Base-by-base conservation (phyloP, 2,888 invertebrate genomes). In the Rapana venosa region DNA sequence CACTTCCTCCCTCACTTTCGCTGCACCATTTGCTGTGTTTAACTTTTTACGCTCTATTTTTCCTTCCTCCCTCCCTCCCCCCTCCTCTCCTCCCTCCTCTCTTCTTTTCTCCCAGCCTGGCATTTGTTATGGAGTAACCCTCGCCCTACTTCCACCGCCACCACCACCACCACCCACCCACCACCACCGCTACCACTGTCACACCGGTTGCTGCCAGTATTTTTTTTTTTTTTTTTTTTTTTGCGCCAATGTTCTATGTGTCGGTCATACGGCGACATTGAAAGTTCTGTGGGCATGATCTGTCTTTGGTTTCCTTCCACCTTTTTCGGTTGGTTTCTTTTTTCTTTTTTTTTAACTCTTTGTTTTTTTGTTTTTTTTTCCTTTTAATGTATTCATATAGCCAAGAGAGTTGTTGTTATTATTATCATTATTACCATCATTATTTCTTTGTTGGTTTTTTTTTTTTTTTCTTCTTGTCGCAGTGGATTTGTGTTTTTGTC, bases 401-500 rank as follows among this genome's bases (percentile, higher is more conserved):
- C 85, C 15, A 88, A 77, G 66, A 61, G 47, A 88, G 30, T 15
- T 85, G 61, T 79, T 58, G 8, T 47, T 47, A 47, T 47, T 47
- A 47, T 47, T 47, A 47, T 47, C 47, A 47, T 47, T 47, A 47
- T 47, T 47, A 47, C 8, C 47, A 8, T 47, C 8, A 47, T 47
- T 47, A 47, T 47, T 56, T 79, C 56, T 4, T 74, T 74, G 0
- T 77, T 1, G 30, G 26, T 81, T 70, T 66, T 36, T 61, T 91
- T 90, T 74, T 86, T 87, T 84, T 90, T 90, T 77, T 87, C 85
- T 88, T 90, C 88, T 83, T 84, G 79, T 58, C 86, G 79, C 84
- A 87, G 90, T 90, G 90, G 90, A 91, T 90, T 90, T 90, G 90
- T 91, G 90, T 91, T 92, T 92, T 92, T 90, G 92, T 94, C 94